A percentile compares a stretch with the other conserved stretches of the same genome.
phyloP scores from a whole-genome alignment of 2,113 vertebrate genomes.

The Callospermophilus lateralis region DNA sequence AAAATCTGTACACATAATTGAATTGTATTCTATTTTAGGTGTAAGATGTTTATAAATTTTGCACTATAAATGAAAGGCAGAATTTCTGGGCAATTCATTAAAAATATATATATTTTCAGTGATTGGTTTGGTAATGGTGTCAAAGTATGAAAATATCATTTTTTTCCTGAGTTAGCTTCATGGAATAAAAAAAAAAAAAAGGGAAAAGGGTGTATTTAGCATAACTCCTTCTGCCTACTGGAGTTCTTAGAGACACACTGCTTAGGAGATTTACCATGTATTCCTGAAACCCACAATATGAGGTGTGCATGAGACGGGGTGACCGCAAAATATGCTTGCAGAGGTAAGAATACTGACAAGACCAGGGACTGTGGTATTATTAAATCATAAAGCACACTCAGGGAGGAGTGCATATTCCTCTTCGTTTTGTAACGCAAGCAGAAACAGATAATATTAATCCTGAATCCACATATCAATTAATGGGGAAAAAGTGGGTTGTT shows the following conservation, averaged over 20 bases:
- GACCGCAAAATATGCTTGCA: slow-evolving; percentile 49
- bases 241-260: not conserved
- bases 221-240: not conserved
- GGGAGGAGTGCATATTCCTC: not conserved
- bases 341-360: slow-evolving; percentile 20
- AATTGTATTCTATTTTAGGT: slow-evolving; percentile 29
- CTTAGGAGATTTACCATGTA: not conserved
- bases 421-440: slow-evolving; percentile 50
- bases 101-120: not conserved
- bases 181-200: slow-evolving; percentile 20
- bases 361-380: slow-evolving; percentile 42
- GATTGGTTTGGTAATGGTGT: slow-evolving; percentile 11
- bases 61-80: slow-evolving; percentile 31
- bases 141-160: slow-evolving; percentile 40
- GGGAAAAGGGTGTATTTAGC: not conserved
- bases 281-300: not conserved
- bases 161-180: slow-evolving; percentile 12
- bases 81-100: not conserved
- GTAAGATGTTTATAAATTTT: slow-evolving; percentile 26
- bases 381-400: slow-evolving; percentile 72
- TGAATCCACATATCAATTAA: slow-evolving; percentile 53
- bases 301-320: not conserved
- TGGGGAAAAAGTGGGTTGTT: slow-evolving; percentile 4
- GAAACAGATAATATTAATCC: slow-evolving; percentile 47
- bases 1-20: not conserved